Evolutionary conservation across 2,113 vertebrate species (phyloP).

Genomic region (Cisticola juncidis): DNA sequence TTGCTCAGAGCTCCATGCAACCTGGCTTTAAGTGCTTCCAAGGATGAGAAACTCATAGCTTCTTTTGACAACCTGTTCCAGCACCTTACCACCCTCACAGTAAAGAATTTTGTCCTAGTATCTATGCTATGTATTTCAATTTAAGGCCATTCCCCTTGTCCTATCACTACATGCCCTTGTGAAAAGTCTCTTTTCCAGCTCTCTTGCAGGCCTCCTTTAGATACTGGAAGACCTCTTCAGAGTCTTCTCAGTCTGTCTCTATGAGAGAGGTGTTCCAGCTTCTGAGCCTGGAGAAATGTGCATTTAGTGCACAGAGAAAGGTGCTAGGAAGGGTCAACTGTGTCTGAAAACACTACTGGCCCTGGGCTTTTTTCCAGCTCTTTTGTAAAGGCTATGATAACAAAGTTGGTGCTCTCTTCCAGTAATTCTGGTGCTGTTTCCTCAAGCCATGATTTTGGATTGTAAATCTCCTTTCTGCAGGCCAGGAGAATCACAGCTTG

Average conservation of each 20-base stretch:
- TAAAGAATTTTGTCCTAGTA: neutral
- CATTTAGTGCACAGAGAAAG: neutral
- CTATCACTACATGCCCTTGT: neutral
- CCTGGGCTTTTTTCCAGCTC: neutral
- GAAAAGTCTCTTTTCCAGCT: neutral
- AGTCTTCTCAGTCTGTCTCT: neutral
- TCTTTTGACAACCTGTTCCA: neutral
- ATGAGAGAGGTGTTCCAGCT: neutral
- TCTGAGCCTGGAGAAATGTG: neutral
- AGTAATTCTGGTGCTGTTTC: neutral
- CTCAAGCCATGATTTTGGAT: neutral
- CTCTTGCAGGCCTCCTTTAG: neutral
- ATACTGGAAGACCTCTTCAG: neutral
- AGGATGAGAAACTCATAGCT: neutral
- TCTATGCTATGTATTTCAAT: neutral
- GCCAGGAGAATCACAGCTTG: neutral
- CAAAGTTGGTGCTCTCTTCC: accelerated
- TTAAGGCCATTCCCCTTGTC: neutral
- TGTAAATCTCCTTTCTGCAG: neutral
- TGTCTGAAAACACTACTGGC: neutral
- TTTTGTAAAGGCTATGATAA: neutral
- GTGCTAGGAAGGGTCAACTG: neutral
- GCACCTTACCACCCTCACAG: neutral
- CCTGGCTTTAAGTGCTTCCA: neutral
- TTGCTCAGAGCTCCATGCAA: neutral